Evolutionary conservation across 2,888 invertebrate genomes (phyloP).

Genomic region (Netelia melanura): DNA sequence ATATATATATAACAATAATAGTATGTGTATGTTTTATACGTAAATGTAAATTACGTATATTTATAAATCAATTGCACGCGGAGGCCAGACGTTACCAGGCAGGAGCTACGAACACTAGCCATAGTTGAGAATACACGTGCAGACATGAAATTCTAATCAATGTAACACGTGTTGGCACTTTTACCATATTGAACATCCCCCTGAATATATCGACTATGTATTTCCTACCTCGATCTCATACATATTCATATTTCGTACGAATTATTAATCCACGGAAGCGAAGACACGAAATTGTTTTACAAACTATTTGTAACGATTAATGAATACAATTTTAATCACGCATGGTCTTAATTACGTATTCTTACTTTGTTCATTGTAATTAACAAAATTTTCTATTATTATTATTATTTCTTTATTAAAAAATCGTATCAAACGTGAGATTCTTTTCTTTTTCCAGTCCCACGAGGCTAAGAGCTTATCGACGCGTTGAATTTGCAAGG

Average conservation of each 20-base stretch:
- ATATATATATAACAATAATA: too few relatives aligned
- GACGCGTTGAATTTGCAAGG: background rate
- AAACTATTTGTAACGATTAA: too few relatives aligned
- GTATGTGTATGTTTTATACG: too few relatives aligned
- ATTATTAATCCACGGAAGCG: background rate
- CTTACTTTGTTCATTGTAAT: too few relatives aligned
- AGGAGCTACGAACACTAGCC: slow-evolving; percentile 30
- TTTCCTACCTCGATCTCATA: background rate
- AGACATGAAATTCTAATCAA: slow-evolving; percentile 54
- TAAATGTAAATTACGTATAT: background rate
- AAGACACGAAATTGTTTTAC: too few relatives aligned
- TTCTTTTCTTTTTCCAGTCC: background rate
- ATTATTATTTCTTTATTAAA: background rate
- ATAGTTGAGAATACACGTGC: slow-evolving; percentile 40
- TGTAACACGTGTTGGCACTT: slow-evolving; percentile 29
- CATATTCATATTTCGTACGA: background rate
- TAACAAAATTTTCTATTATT: too few relatives aligned
- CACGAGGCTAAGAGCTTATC: background rate
- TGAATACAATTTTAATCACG: too few relatives aligned
- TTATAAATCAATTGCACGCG: background rate
- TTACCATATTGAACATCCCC: slow-evolving; percentile 7
- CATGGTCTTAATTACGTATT: too few relatives aligned
- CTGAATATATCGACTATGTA: background rate
- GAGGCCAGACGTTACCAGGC: slow-evolving; percentile 47
- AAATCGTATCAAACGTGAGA: background rate